These are phyloP conservation scores for Baryphthengus martii DNA, from an alignment of 2,113 vertebrate genomes.

Conservation along the genomic window DNA sequence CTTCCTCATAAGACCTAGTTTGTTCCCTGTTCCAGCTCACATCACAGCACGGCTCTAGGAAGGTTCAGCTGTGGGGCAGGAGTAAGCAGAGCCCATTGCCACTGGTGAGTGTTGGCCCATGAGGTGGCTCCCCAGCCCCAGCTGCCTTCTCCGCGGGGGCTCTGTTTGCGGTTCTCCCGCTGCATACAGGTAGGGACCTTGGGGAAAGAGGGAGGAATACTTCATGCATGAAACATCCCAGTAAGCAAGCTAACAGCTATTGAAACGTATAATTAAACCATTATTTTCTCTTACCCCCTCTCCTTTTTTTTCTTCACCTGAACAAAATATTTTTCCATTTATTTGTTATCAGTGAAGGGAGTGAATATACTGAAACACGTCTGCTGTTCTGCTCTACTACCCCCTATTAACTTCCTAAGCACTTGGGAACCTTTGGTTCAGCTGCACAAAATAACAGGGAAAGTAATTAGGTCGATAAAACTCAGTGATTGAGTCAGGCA, in stretches of 20 bases:
- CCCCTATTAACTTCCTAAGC: slow-evolving; percentile 28
- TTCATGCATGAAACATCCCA: background rate
- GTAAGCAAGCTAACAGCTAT: background rate
- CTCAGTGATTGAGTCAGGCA: background rate
- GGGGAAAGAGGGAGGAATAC: background rate
- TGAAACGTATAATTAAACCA: background rate
- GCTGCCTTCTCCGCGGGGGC: background rate
- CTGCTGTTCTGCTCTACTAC: slow-evolving; percentile 21
- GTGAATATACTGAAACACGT: background rate
- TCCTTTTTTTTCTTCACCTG: background rate
- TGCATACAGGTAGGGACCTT: background rate
- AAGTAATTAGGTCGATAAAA: slow-evolving; percentile 45
- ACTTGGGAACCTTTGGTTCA: slow-evolving; percentile 4
- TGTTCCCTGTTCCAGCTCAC: background rate
- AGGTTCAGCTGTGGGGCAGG: background rate
- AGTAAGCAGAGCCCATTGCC: background rate
- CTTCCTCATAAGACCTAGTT: background rate
- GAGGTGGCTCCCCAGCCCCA: background rate
- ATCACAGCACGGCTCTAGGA: background rate
- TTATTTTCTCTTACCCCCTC: background rate
- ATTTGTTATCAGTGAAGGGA: slow-evolving; percentile 33
- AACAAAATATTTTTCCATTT: background rate
- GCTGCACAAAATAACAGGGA: background rate
- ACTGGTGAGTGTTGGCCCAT: fast-evolving
- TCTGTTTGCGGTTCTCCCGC: background rate